phyloP scores from a whole-genome alignment of 2,797 vertebrate species.

The Poecilia picta region DNA sequence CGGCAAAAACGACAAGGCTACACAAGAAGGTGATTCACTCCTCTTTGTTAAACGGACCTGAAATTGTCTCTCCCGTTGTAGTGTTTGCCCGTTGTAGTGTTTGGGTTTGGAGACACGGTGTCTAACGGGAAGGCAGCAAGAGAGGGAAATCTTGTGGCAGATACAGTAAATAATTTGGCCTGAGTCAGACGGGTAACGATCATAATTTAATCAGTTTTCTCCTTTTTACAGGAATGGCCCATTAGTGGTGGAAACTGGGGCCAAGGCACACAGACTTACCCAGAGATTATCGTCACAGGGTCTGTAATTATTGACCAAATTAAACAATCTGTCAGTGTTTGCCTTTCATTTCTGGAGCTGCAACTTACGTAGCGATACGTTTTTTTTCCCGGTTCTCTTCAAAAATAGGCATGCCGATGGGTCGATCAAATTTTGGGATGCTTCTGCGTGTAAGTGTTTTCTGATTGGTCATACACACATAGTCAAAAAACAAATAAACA shows the following conservation, averaged over 20 bases:
- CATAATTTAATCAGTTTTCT: conserved; percentile 10
- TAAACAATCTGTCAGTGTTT: not conserved
- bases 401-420: conserved; percentile 93
- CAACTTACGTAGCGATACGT: not conserved
- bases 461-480: not conserved
- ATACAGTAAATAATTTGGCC: conserved; percentile 9
- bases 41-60: not conserved
- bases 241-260: conserved; percentile 98
- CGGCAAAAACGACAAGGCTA: conserved; percentile 97
- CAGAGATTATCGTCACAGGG: conserved; percentile 98
- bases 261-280: conserved; percentile 93
- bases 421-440: conserved; percentile 98
- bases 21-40: conserved; percentile 91
- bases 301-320: conserved; percentile 68
- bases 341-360: not conserved
- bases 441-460: conserved; percentile 92
- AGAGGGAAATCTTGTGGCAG: not conserved
- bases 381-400: conserved; percentile 16
- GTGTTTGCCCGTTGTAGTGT: not conserved
- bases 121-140: not conserved
- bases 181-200: not conserved
- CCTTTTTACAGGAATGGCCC: conserved; percentile 90
- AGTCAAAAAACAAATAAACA: not conserved
- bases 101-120: not conserved
- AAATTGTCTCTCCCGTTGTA: not conserved